Evolutionary conservation across 2,797 vertebrate species (phyloP).

Genomic region (Sebastes minor): DNA sequence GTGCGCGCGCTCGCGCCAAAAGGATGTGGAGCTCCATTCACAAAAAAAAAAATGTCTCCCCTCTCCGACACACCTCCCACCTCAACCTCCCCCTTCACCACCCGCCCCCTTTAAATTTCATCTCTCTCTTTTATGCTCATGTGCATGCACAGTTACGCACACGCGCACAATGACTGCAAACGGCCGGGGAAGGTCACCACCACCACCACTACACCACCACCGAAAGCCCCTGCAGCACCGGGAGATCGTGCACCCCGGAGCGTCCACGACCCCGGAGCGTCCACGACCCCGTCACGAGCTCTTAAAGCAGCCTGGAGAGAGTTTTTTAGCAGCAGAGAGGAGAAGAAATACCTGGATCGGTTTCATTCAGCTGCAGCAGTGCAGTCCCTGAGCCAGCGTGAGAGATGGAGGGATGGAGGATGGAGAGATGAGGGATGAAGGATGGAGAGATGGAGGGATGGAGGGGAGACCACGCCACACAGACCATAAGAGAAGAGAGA

Average conservation of each 20-base stretch:
- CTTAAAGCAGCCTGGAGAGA: neutral
- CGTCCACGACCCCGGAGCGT: neutral
- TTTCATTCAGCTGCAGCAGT: conserved; percentile 78
- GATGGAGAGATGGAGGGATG: neutral
- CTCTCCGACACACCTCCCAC: neutral
- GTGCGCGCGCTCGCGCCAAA: conserved; percentile 32
- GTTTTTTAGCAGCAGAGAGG: neutral
- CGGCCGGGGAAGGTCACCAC: conserved; percentile 68
- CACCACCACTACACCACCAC: neutral
- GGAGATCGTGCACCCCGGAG: conserved; percentile 15
- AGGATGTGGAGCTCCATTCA: conserved; percentile 73
- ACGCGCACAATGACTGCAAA: conserved; percentile 53
- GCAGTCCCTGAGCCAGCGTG: conserved; percentile 54
- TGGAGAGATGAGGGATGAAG: neutral
- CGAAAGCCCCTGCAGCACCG: conserved; percentile 23
- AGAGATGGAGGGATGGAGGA: neutral
- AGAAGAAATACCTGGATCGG: conserved; percentile 50
- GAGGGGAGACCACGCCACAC: conserved; percentile 46
- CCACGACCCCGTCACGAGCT: neutral
- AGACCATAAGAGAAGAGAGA: conserved; percentile 13
- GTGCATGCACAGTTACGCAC: neutral
- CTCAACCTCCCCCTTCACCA: neutral
- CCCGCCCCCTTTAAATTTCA: conserved; percentile 25
- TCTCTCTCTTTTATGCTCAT: conserved; percentile 15
- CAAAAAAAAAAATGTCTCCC: conserved; percentile 60